phyloP scores from a whole-genome alignment of 2,113 vertebrate species.

The Pseudolaguvia tuberculata region DNA sequence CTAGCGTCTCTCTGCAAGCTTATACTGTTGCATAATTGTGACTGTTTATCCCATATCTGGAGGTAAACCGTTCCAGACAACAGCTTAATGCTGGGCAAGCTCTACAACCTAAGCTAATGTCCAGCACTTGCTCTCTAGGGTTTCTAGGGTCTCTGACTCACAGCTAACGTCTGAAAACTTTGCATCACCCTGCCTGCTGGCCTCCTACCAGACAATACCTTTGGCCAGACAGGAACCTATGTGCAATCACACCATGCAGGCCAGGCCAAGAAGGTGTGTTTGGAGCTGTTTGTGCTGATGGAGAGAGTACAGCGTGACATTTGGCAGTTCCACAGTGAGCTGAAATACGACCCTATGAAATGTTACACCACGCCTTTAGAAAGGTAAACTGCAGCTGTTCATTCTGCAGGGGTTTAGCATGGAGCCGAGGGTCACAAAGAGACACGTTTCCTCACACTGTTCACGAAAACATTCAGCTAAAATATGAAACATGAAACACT shows the following conservation, averaged over 20 bases:
- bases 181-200: constrained; percentile 11
- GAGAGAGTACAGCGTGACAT: constrained; percentile 34
- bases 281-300: constrained; percentile 35
- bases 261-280: neutral
- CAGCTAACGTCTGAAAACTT: constrained; percentile 24
- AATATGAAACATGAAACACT: neutral
- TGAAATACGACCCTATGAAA: constrained; percentile 33
- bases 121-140: constrained; percentile 20
- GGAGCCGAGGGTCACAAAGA: constrained; percentile 1
- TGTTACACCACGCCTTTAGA: constrained; percentile 30
- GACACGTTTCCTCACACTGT: neutral
- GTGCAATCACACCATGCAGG: constrained; percentile 3
- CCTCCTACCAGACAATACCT: no score
- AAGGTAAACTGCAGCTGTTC: constrained; percentile 20
- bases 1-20: neutral
- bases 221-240: no score
- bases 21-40: constrained; percentile 33
- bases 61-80: constrained; percentile 44
- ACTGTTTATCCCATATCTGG: constrained; percentile 46
- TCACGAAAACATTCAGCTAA: neutral
- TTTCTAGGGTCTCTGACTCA: constrained; percentile 28
- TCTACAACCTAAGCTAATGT: constrained; percentile 36
- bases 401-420: constrained; percentile 13
- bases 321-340: constrained; percentile 30
- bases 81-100: constrained; percentile 34